Percentiles rank a stretch among this genome's conserved stretches.
These are phyloP conservation scores for Strix aluco DNA, from an alignment of 2,113 vertebrate genomes.

Conservation along the genomic window DNA sequence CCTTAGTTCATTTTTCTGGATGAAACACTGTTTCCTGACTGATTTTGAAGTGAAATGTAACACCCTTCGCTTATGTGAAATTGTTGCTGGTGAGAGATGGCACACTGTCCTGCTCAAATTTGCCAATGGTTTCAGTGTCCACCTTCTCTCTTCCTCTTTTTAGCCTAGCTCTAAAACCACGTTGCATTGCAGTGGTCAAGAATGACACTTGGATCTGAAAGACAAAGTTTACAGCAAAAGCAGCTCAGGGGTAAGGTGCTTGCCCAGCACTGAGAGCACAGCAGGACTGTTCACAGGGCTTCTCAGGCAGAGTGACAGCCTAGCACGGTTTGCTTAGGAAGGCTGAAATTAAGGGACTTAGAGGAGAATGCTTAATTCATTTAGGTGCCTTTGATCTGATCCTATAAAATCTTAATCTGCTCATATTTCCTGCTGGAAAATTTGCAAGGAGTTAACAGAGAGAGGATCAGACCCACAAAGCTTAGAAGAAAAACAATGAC, in stretches of 20 bases:
- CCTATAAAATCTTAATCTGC: background rate
- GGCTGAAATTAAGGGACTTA: background rate
- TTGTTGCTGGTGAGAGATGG: background rate
- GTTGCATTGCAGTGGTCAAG: background rate
- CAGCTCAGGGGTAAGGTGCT: rapidly evolving
- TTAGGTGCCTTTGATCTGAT: background rate
- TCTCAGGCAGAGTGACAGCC: background rate
- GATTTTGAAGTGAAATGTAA: background rate
- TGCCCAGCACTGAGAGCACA: too few relatives aligned
- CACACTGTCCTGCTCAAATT: background rate
- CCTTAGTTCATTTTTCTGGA: background rate
- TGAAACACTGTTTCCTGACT: background rate
- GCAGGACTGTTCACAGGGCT: background rate
- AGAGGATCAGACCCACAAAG: background rate
- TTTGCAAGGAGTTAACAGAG: background rate
- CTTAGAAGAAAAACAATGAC: background rate
- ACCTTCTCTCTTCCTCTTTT: background rate
- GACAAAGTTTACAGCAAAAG: background rate
- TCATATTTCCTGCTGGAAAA: background rate
- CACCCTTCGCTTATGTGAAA: background rate
- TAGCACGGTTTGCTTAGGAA: background rate
- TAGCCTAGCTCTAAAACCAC: background rate
- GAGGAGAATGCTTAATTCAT: background rate
- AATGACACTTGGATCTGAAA: background rate
- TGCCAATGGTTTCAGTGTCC: background rate